Percentiles rank a stretch among this genome's conserved stretches.
phyloP scores from a whole-genome alignment of 1,140 invertebrate genomes.

The Brachionus plicatilis region DNA sequence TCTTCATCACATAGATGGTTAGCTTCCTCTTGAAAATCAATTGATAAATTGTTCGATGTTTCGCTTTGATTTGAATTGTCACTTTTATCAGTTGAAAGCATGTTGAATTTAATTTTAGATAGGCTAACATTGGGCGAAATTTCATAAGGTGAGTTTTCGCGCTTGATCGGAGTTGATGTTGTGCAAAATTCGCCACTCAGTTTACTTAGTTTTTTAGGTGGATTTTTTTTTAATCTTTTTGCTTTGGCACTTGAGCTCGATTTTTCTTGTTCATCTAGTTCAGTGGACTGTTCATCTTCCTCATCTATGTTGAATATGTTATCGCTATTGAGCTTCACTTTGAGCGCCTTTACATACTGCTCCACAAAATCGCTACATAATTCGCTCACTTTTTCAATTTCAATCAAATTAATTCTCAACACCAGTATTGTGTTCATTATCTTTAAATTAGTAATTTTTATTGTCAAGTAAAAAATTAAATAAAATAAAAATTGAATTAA shows the following conservation, averaged over 20 bases:
- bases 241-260: background rate
- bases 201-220: background rate
- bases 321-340: constrained; percentile 42
- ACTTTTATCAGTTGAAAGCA: background rate
- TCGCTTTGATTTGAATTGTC: background rate
- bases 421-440: constrained; percentile 56
- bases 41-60: background rate
- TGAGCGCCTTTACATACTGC: constrained; percentile 54
- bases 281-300: constrained; percentile 41
- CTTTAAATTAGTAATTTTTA: constrained; percentile 42
- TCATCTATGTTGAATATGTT: constrained; percentile 38
- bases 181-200: background rate
- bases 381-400: constrained; percentile 56
- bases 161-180: background rate
- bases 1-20: background rate
- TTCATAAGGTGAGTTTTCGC: background rate
- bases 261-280: background rate
- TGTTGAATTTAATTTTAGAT: background rate
- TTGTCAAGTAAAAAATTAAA: background rate
- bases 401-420: constrained; percentile 54
- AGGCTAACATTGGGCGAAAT: background rate
- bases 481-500: no score
- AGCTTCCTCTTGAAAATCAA: background rate
- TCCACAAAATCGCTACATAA: constrained; percentile 56
- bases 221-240: background rate